Conservation (phyloP, 2,888 invertebrate genomes). For the Taphrorychus bicolor region DNA sequence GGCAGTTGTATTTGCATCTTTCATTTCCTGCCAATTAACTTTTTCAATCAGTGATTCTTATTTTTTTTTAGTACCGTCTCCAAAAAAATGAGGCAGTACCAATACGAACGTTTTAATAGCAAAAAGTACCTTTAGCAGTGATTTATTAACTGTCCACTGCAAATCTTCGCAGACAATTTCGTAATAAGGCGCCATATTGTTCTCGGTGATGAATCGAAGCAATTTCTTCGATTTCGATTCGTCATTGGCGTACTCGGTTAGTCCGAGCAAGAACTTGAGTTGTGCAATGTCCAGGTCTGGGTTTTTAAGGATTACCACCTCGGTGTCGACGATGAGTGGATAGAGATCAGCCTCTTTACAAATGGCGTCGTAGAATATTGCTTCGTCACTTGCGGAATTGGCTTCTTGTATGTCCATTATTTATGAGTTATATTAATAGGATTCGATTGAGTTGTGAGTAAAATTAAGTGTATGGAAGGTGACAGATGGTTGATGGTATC, state of each 20-base stretch:
- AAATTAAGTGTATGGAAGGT: background rate
- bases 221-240: conserved; percentile 56
- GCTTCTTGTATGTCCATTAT: background rate
- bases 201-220: conserved; percentile 60
- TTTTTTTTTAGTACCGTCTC: background rate
- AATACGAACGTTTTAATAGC: background rate
- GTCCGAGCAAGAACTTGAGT: conserved; percentile 63
- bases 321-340: background rate
- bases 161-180: conserved; percentile 62
- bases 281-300: conserved; percentile 61
- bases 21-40: conserved; percentile 47
- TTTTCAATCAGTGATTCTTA: too few species aligned
- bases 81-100: background rate
- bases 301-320: conserved; percentile 36
- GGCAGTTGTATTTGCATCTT: conserved; percentile 45
- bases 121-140: conserved; percentile 41
- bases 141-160: conserved; percentile 62
- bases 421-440: background rate
- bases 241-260: conserved; percentile 62
- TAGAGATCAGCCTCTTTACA: conserved; percentile 16
- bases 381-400: conserved; percentile 34
- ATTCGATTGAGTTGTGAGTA: background rate
- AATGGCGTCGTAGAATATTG: conserved; percentile 32
- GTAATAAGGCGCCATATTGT: conserved; percentile 72
- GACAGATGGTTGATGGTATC: background rate